Conservation (phyloP, 2,888 invertebrate species). For the Crepidodera aurea region DNA sequence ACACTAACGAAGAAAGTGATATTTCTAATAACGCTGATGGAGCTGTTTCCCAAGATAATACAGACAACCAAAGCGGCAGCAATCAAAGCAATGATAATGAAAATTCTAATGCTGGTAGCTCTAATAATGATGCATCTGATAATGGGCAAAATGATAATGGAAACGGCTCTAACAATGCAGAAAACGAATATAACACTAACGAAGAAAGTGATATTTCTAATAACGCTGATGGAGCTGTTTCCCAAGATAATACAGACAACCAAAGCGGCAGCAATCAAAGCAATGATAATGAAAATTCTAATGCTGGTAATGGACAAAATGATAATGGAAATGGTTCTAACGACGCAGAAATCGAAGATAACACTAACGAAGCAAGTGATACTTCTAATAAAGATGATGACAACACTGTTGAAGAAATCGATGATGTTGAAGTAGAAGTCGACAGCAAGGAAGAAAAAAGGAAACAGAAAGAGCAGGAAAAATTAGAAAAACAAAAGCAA, state of each 20-base stretch:
- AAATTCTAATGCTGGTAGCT: too few species aligned
- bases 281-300: not conserved
- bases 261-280: not conserved
- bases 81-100: not conserved
- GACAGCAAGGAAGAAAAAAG: not conserved
- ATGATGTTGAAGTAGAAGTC: not conserved
- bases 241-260: not conserved
- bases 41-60: not conserved
- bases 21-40: not conserved
- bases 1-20: not conserved
- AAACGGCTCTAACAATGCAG: not conserved
- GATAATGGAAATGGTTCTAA: not conserved
- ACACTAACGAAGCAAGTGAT: not conserved
- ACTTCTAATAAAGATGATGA: not conserved
- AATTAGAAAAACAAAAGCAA: not conserved
- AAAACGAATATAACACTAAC: not conserved
- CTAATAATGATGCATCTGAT: too few species aligned
- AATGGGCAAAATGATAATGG: not conserved
- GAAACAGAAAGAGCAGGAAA: not conserved
- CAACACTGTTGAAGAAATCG: not conserved
- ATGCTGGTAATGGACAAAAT: not conserved
- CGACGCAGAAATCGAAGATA: not conserved
- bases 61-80: not conserved
- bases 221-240: not conserved
- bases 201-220: not conserved